A percentile compares a stretch with the other conserved stretches of the same genome.
Evolutionary conservation across 23 tunicate species (phyloP).

Genomic region (Ciona savignyi): DNA sequence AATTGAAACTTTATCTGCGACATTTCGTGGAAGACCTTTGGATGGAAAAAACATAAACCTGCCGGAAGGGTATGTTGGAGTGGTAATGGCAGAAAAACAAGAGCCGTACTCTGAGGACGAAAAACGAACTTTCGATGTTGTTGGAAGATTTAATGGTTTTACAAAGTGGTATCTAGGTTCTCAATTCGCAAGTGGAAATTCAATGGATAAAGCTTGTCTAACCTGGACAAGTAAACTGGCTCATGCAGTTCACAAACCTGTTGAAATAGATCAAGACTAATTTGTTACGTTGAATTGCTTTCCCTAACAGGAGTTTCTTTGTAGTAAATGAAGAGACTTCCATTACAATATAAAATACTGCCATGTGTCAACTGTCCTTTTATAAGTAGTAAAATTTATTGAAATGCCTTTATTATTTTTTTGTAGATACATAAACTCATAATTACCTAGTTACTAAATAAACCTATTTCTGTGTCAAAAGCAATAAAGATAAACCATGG

Average conservation of each 20-base stretch:
- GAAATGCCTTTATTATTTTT: too few species aligned
- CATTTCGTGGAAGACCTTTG: slow-evolving; percentile 77
- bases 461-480: too few species aligned
- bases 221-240: slow-evolving; percentile 36
- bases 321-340: too few species aligned
- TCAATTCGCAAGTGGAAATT: slow-evolving; percentile 32
- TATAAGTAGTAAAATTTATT: too few species aligned
- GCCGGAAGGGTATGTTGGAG: slow-evolving; percentile 56
- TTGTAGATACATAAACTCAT: too few species aligned
- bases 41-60: slow-evolving; percentile 55
- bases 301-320: too few species aligned
- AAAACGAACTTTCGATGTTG: slow-evolving; percentile 27
- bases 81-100: slow-evolving; percentile 40
- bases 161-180: slow-evolving; percentile 80
- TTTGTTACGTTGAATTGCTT: too few species aligned
- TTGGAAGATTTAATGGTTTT: slow-evolving; percentile 49
- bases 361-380: too few species aligned
- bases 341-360: too few species aligned
- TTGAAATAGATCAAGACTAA: too few species aligned
- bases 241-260: slow-evolving; percentile 35
- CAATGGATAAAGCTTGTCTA: slow-evolving; percentile 26
- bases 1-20: slow-evolving; percentile 16
- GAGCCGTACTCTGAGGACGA: slow-evolving; percentile 64
- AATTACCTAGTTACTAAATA: too few species aligned
- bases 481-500: too few species aligned